Conservation (phyloP, 2,797 vertebrate species). For the Sylvia borin region DNA sequence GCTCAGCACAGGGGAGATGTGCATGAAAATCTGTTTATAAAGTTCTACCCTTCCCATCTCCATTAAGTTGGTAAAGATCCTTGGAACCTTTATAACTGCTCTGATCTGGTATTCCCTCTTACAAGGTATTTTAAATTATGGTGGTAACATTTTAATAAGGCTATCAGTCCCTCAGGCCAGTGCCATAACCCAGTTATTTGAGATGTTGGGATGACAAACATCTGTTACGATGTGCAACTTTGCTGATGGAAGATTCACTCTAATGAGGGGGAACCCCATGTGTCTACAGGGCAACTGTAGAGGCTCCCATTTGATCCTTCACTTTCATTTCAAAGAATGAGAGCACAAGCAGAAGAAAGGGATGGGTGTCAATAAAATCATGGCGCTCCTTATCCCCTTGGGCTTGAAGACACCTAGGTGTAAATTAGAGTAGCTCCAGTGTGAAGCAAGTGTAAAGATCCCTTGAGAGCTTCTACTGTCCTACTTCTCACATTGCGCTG, state of each 20-base stretch:
- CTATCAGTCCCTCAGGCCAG: neutral
- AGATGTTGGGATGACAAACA: neutral
- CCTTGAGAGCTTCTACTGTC: neutral
- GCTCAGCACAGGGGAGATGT: neutral
- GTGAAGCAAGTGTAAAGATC: neutral
- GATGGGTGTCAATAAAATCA: neutral
- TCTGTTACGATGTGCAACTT: neutral
- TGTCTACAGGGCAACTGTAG: neutral
- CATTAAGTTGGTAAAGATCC: neutral
- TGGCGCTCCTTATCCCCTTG: neutral
- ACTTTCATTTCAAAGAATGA: neutral
- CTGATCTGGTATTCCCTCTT: neutral
- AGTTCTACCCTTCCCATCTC: neutral
- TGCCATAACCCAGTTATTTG: neutral
- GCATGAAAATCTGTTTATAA: neutral
- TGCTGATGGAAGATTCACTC: neutral
- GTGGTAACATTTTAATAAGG: slow-evolving; percentile 25
- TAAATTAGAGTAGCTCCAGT: neutral
- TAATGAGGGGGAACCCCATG: neutral
- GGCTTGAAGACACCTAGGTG: neutral
- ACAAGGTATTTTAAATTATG: neutral
- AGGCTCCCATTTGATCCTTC: neutral
- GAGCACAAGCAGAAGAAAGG: neutral
- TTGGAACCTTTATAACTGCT: neutral
- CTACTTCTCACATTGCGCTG: neutral